phyloP scores from a whole-genome alignment of 2,888 invertebrate genomes.

The Drosophila barbarae region DNA sequence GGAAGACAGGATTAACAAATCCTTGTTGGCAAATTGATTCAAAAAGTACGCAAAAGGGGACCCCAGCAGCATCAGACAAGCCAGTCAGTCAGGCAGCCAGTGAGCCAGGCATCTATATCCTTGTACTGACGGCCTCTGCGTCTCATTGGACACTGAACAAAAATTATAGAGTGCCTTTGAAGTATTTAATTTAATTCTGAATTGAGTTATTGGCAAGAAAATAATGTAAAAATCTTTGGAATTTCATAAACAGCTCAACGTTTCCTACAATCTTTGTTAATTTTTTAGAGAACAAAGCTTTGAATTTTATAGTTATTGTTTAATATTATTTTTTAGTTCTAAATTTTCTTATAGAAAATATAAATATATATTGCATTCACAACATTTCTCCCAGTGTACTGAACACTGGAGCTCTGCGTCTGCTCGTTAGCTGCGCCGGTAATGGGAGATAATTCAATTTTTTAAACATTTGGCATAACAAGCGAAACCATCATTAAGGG shows the following conservation, averaged over 20 bases:
- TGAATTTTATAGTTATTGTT: neutral
- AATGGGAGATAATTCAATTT: conserved; percentile 80
- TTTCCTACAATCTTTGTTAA: too few species aligned
- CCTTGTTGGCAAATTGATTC: conserved; percentile 78
- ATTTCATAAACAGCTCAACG: too few species aligned
- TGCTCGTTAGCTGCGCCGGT: conserved; percentile 75
- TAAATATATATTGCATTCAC: too few species aligned
- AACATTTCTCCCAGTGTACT: conserved; percentile 13
- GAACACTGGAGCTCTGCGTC: conserved; percentile 44
- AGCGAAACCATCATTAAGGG: conserved; percentile 80
- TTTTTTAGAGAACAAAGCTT: too few species aligned
- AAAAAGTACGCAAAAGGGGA: conserved; percentile 66
- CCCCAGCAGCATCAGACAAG: conserved; percentile 26
- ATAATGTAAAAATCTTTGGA: neutral
- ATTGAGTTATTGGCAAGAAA: neutral
- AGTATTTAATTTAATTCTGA: neutral
- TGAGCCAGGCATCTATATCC: conserved; percentile 18
- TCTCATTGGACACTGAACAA: conserved; percentile 19
- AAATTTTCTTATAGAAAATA: neutral
- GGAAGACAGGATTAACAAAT: conserved; percentile 78
- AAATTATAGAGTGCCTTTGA: neutral
- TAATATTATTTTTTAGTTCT: neutral
- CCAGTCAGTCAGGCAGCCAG: conserved; percentile 31
- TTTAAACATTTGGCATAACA: conserved; percentile 80
- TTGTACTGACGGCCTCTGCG: conserved; percentile 15